A percentile compares a stretch with the other conserved stretches of the same genome.
Evolutionary conservation across 30 jellyfish, hydroid and myxozoan genomes (phyloP).

Genomic region (Hydra vulgaris): DNA sequence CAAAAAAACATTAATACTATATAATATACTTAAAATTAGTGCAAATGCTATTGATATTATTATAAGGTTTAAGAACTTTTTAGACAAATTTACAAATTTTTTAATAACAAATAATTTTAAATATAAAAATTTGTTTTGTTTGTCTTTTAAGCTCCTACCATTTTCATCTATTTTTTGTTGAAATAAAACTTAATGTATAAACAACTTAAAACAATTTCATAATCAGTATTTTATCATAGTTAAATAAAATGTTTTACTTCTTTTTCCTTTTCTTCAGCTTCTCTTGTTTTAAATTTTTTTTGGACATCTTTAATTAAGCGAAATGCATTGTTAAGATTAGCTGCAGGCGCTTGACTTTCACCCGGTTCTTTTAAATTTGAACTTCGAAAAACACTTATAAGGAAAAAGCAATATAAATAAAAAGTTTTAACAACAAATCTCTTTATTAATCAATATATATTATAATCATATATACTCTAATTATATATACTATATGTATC

Average conservation of each 20-base stretch:
- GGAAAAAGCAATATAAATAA: background rate
- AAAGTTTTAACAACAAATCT: background rate
- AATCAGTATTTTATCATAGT: too few relatives aligned
- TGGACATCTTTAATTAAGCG: slow-evolving; percentile 91
- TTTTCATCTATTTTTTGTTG: too few relatives aligned
- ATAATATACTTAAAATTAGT: too few relatives aligned
- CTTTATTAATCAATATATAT: background rate
- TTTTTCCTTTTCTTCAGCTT: slow-evolving; percentile 90
- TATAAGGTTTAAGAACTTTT: too few relatives aligned
- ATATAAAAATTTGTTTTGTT: too few relatives aligned
- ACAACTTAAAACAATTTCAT: background rate
- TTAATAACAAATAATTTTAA: too few relatives aligned
- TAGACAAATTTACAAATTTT: too few relatives aligned
- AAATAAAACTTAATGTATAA: too few relatives aligned
- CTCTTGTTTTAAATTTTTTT: slow-evolving; percentile 90
- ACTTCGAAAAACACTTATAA: slow-evolving; percentile 76
- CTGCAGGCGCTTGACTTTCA: slow-evolving; percentile 50
- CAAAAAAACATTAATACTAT: too few relatives aligned
- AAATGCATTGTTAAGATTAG: slow-evolving; percentile 79
- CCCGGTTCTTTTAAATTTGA: slow-evolving; percentile 79
- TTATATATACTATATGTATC: too few relatives aligned
- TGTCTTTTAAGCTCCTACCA: too few relatives aligned
- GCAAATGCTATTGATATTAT: too few relatives aligned
- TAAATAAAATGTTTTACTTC: slow-evolving; percentile 40
- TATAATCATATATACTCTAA: background rate